A percentile compares a stretch with the other conserved stretches of the same genome.
phyloP scores from a whole-genome alignment of 2,888 invertebrate genomes.

The Metellina segmentata region DNA sequence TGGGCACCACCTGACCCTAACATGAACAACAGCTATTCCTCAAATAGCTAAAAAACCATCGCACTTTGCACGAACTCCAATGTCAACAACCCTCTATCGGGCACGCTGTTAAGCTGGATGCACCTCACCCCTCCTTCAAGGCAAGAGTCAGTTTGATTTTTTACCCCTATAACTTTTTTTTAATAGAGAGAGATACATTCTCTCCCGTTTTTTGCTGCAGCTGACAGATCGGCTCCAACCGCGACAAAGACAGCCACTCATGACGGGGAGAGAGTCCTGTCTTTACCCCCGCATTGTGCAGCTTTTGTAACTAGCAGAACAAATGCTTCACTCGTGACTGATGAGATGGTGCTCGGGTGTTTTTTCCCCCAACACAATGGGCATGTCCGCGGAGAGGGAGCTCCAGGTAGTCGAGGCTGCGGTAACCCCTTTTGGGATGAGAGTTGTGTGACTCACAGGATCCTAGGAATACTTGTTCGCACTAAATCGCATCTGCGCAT shows the following conservation, averaged over 20 bases:
- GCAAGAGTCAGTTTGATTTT: not conserved
- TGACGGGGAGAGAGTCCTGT: not conserved
- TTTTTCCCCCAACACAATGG: not conserved
- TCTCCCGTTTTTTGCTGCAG: no score
- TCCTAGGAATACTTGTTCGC: no score
- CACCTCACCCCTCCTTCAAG: not conserved
- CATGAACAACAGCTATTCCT: no score
- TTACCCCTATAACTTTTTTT: not conserved
- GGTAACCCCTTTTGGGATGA: no score
- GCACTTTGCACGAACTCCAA: no score
- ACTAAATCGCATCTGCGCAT: no score
- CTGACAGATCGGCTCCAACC: no score
- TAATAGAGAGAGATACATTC: not conserved
- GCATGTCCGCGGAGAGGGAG: not conserved
- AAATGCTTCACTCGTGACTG: not conserved
- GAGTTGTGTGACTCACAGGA: no score
- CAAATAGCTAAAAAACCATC: no score
- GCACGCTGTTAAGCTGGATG: not conserved
- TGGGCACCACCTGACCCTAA: no score
- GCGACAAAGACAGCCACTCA: not conserved
- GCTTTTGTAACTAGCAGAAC: no score
- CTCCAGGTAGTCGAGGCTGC: not conserved
- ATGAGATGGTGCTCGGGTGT: not conserved
- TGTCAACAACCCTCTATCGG: no score
- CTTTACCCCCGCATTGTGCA: not conserved